Base-by-base conservation (phyloP, 2,113 vertebrate genomes). In the Nesogale talazaci region DNA sequence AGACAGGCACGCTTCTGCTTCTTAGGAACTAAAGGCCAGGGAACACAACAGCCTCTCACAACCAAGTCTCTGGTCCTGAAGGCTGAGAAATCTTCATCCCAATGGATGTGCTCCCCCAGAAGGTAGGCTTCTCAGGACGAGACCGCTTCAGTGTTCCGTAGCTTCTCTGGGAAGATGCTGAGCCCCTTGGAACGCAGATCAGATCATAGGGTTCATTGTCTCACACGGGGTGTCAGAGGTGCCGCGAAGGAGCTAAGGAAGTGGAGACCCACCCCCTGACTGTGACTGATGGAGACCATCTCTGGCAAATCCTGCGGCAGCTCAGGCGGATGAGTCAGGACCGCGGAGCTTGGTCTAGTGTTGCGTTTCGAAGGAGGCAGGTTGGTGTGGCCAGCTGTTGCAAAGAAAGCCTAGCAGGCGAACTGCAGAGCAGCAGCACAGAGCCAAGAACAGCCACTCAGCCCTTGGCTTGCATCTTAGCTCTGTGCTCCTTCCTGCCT, bases 291-390 rank as follows among this genome's bases (percentile, higher is more conserved):
- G 38, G 78, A 94, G 36, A 11, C 59, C 16, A 17, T 86, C 57
- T 96, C 79, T 69, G 76, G 65, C 85, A 88, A 94, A 90, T 82
- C 78, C 29, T 88, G 90, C 11, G 80, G 83, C 72, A 86, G 52
- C 46, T 93, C 56, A 1, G 1, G 61, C 27, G 67, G 86, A 93
- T 92, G 82, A 94, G 77, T 79, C 52, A 36, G 80, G 83, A 83
- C 72, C 19, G 59, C 57, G 93, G 75, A n/a, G 34, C 38, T 40
- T 0, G 0, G n/a, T 63, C 75, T 94, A 56, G 57, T 57, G 57
- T 90, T 77, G 57, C 67, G 42, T 52, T 94, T 90, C 88, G 65
- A 90, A 80, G 38, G 76, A 88, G 59, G 88, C 88, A 88, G 59
- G 93, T 74, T 93, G 92, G 69, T 1, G 9, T 86, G n/a, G 59